A percentile compares a stretch with the other conserved stretches of the same genome.
These are phyloP conservation scores for Mechanitis mazaeus DNA, from an alignment of 2,888 invertebrate genomes.

Conservation along the genomic window DNA sequence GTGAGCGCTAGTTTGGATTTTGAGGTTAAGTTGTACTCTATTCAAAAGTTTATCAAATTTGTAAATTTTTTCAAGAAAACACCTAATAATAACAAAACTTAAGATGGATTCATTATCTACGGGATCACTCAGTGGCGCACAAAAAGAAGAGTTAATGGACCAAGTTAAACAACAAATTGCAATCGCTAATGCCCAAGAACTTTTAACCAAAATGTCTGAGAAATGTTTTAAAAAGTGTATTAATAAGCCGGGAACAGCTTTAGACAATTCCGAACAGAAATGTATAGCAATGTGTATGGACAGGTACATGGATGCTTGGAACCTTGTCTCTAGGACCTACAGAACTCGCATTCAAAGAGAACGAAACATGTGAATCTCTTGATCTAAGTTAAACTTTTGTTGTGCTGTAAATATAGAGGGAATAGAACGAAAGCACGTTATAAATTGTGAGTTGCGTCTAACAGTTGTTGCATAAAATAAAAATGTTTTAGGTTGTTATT, in stretches of 20 bases:
- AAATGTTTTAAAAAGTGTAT: conserved; percentile 98
- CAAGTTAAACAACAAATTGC: conserved; percentile 97
- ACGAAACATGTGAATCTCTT: conserved; percentile 73
- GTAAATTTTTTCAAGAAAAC: conserved; percentile 16
- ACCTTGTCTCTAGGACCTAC: conserved; percentile 93
- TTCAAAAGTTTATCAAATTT: conserved; percentile 16
- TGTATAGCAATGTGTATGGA: conserved; percentile 99
- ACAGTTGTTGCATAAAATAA: conserved; percentile 47
- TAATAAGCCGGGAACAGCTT: conserved; percentile 89
- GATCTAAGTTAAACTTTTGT: conserved; percentile 37
- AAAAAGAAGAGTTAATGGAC: conserved; percentile 93
- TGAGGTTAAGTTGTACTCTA: conserved; percentile 46
- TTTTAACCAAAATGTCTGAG: conserved; percentile 96
- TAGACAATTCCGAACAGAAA: conserved; percentile 95
- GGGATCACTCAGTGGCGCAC: conserved; percentile 78
- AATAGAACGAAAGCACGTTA: conserved; percentile 60
- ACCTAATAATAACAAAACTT: conserved; percentile 18
- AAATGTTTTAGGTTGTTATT: conserved; percentile 48
- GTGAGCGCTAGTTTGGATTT: conserved; percentile 27
- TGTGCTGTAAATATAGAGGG: conserved; percentile 65
- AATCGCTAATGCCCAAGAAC: conserved; percentile 94
- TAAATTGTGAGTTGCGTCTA: conserved; percentile 47
- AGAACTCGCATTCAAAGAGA: conserved; percentile 90
- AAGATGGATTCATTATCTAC: conserved; percentile 78
- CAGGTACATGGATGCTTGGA: conserved; percentile 97